Conservation (phyloP, 2,113 vertebrate species). For the Tonatia bakeri region DNA sequence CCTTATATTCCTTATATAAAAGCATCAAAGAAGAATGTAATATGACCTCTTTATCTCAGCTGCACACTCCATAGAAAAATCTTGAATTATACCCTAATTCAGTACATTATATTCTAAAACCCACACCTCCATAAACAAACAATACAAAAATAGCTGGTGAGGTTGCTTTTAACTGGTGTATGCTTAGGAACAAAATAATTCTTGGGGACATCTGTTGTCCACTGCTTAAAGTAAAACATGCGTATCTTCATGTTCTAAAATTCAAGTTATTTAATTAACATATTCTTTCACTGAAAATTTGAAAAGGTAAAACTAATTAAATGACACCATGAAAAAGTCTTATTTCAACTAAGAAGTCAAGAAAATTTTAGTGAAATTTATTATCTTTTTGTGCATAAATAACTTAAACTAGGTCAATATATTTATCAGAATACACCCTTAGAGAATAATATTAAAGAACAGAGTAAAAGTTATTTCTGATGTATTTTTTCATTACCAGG, state of each 20-base stretch:
- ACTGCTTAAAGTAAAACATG: slow-evolving; percentile 32
- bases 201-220: background rate
- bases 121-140: background rate
- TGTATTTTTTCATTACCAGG: too few relatives aligned
- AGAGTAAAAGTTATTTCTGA: background rate
- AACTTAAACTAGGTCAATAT: background rate
- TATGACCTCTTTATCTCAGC: background rate
- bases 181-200: background rate
- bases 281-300: background rate
- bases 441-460: background rate
- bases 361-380: background rate
- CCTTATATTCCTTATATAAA: background rate
- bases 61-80: background rate
- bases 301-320: background rate
- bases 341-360: slow-evolving; percentile 8
- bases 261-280: background rate
- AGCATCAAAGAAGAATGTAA: background rate
- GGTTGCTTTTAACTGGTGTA: background rate
- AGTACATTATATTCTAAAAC: background rate
- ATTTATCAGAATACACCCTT: background rate
- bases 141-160: background rate
- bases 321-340: background rate
- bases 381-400: background rate
- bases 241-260: background rate
- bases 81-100: background rate